phyloP scores from a whole-genome alignment of 2,113 vertebrate species.

The Phasianus colchicus region DNA sequence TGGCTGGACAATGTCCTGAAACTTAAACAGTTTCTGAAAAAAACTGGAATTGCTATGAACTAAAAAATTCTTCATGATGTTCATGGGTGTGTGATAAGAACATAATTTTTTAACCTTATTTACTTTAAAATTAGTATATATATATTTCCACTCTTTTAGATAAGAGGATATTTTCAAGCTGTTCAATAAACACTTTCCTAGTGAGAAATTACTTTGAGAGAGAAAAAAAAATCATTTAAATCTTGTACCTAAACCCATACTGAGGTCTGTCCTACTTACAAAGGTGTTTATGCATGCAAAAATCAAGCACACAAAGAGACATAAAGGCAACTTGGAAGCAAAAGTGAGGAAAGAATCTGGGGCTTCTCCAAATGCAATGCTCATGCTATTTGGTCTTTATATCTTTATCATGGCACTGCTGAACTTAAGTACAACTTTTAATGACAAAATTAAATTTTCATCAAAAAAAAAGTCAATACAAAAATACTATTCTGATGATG shows the following conservation, averaged over 20 bases:
- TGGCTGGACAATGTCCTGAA: conserved; percentile 1
- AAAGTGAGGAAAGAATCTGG: neutral
- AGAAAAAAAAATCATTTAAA: neutral
- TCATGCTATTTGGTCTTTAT: neutral
- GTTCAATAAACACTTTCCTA: neutral
- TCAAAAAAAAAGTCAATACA: neutral
- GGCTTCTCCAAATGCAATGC: neutral
- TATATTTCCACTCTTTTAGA: neutral
- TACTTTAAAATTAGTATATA: neutral
- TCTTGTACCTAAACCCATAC: neutral
- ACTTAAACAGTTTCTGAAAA: neutral
- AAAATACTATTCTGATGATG: neutral
- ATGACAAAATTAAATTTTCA: neutral
- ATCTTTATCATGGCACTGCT: neutral
- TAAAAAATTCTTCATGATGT: neutral
- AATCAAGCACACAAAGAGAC: neutral
- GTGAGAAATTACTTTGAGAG: neutral
- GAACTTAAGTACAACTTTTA: neutral
- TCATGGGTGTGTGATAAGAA: neutral
- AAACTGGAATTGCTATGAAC: neutral
- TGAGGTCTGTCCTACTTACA: neutral
- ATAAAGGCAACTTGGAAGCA: neutral
- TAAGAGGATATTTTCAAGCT: neutral
- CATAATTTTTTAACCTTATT: neutral
- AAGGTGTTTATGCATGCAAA: neutral